A percentile compares a stretch with the other conserved stretches of the same genome.
Evolutionary conservation across 37 sponge, comb jelly and placozoan species (phyloP).

Genomic region (Aphrocallistes beatrix): DNA sequence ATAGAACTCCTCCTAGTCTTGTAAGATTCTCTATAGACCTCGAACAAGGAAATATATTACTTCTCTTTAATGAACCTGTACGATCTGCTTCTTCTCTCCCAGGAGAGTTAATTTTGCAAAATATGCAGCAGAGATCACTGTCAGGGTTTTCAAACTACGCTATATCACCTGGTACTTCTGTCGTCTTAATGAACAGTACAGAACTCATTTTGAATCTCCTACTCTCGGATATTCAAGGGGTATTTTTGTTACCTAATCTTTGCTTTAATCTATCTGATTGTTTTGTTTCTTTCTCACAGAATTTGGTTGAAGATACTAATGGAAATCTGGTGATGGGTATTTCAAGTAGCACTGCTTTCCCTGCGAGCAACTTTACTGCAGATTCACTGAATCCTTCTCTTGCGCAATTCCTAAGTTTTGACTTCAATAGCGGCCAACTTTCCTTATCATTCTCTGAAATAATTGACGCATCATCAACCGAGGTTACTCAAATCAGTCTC

Average conservation of each 20-base stretch:
- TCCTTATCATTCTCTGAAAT: conserved; percentile 68
- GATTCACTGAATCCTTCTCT: conserved; percentile 52
- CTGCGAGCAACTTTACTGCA: conserved; percentile 37
- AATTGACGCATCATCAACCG: conserved; percentile 41
- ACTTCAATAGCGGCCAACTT: conserved; percentile 42
- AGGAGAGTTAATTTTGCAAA: neutral
- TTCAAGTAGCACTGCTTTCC: neutral
- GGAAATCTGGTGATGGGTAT: conserved; percentile 32
- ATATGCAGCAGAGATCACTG: neutral
- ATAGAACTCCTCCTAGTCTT: neutral
- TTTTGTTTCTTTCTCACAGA: conserved; percentile 33
- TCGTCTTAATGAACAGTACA: neutral
- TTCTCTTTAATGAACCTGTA: neutral
- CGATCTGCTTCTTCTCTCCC: conserved; percentile 2
- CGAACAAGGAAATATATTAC: neutral
- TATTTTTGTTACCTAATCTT: neutral
- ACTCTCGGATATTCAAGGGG: neutral
- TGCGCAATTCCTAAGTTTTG: conserved; percentile 30
- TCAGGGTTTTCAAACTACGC: neutral
- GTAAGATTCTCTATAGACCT: neutral
- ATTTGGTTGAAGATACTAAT: conserved; percentile 43
- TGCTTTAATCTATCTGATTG: neutral
- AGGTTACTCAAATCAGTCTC: conserved; percentile 42
- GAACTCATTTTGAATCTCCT: neutral
- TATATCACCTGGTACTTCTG: neutral